Evolutionary conservation across 1,140 invertebrate genomes (phyloP).

Genomic region (Danaus plexippus): DNA sequence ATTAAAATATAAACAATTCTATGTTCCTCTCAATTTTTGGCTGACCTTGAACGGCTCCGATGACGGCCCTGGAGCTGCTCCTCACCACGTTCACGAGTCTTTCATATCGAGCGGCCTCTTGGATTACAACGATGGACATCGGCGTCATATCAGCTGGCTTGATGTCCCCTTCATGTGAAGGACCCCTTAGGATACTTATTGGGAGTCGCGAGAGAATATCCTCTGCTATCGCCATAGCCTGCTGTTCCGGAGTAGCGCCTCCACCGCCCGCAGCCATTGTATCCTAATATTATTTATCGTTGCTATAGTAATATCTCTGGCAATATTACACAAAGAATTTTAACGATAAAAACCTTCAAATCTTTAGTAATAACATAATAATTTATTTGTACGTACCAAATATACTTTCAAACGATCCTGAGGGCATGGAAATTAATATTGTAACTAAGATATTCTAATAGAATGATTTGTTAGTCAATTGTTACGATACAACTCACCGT

Average conservation of each 20-base stretch:
- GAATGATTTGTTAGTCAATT: constrained; percentile 18
- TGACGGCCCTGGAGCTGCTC: constrained; percentile 83
- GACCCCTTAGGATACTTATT: constrained; percentile 78
- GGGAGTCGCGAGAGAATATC: constrained; percentile 84
- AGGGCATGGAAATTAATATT: constrained; percentile 30
- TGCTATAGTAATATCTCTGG: no score
- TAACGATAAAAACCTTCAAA: no score
- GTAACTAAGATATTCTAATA: constrained; percentile 17
- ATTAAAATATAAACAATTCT: no score
- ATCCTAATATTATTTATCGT: constrained; percentile 29
- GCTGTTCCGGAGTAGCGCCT: constrained; percentile 76
- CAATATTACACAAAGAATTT: no score
- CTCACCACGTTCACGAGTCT: constrained; percentile 82
- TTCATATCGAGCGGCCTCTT: constrained; percentile 94
- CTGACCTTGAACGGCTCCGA: constrained; percentile 89
- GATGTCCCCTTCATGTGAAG: constrained; percentile 79
- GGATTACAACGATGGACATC: constrained; percentile 94
- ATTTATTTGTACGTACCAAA: constrained; percentile 44
- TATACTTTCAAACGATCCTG: constrained; percentile 58
- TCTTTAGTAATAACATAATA: no score
- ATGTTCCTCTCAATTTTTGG: background rate
- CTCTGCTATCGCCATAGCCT: constrained; percentile 78
- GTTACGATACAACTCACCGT: constrained; percentile 50
- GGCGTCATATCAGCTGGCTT: constrained; percentile 81
- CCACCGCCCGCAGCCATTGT: constrained; percentile 64